Percentiles rank a stretch among this genome's conserved stretches.
Conservation (phyloP, 2,888 invertebrate species). For the Pyrrhosoma nymphula region DNA sequence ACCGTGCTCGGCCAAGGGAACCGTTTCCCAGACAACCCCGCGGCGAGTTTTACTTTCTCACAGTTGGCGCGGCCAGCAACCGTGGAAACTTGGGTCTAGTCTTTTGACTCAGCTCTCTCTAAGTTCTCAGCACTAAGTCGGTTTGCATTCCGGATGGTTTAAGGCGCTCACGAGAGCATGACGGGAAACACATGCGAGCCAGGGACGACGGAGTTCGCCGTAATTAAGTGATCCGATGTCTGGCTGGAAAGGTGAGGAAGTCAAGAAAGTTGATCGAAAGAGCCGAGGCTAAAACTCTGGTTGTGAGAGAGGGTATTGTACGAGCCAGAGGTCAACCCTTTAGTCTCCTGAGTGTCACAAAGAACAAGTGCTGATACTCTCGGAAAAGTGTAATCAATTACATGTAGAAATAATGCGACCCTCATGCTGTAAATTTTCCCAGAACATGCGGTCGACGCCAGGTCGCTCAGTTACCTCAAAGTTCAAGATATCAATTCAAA, state of each 20-base stretch:
- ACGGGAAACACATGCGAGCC: background rate
- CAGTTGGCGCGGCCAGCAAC: constrained; percentile 3
- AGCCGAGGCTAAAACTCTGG: too few species aligned
- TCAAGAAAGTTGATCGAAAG: too few species aligned
- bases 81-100: background rate
- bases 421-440: too few species aligned
- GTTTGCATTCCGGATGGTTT: background rate
- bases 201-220: background rate
- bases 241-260: background rate
- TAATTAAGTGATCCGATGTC: background rate
- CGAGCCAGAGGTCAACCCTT: background rate
- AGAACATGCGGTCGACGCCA: too few species aligned
- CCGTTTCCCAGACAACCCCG: background rate
- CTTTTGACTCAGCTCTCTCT: background rate
- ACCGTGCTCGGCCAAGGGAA: background rate
- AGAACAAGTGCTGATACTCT: too few species aligned
- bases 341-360: too few species aligned
- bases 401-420: too few species aligned
- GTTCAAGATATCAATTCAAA: too few species aligned
- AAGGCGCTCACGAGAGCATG: background rate
- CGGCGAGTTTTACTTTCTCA: background rate
- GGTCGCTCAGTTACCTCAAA: too few species aligned
- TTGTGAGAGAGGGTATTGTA: too few species aligned
- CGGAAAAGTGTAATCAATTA: too few species aligned
- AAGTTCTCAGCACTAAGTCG: background rate